A percentile compares a stretch with the other conserved stretches of the same genome.
Conservation (phyloP, 23 tunicate genomes). For the Oikopleura vanhoeffeni region DNA sequence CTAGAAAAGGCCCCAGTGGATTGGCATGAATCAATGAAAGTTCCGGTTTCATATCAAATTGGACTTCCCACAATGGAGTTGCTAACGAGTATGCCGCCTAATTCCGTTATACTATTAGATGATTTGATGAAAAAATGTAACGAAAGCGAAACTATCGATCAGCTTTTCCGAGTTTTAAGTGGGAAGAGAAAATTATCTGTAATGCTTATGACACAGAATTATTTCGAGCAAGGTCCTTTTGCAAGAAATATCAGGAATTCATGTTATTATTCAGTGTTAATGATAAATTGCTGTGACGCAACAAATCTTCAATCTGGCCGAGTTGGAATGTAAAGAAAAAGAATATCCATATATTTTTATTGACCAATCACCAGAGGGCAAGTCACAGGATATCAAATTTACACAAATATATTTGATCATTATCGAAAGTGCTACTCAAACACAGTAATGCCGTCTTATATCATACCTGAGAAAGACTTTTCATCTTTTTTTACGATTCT, state of each 20-base stretch:
- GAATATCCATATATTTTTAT: neutral
- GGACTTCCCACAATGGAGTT: neutral
- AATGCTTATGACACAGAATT: neutral
- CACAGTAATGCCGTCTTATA: neutral
- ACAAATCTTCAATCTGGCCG: neutral
- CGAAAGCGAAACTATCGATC: neutral
- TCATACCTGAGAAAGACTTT: neutral
- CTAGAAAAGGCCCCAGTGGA: neutral
- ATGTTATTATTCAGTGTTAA: neutral
- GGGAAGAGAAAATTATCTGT: neutral
- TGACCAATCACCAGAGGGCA: neutral
- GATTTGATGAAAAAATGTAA: neutral
- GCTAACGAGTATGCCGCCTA: neutral
- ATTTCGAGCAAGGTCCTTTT: neutral
- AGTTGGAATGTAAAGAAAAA: neutral
- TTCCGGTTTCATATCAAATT: neutral
- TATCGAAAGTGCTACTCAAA: neutral
- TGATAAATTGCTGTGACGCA: neutral
- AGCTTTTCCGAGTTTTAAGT: neutral
- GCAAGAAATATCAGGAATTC: neutral
- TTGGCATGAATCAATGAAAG: neutral
- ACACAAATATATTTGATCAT: neutral
- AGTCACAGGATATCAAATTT: neutral
- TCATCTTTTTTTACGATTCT: neutral
- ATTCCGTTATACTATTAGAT: neutral